Base-by-base conservation (phyloP, 64 coral and sea anemone species). In the Orbicella faveolata region DNA sequence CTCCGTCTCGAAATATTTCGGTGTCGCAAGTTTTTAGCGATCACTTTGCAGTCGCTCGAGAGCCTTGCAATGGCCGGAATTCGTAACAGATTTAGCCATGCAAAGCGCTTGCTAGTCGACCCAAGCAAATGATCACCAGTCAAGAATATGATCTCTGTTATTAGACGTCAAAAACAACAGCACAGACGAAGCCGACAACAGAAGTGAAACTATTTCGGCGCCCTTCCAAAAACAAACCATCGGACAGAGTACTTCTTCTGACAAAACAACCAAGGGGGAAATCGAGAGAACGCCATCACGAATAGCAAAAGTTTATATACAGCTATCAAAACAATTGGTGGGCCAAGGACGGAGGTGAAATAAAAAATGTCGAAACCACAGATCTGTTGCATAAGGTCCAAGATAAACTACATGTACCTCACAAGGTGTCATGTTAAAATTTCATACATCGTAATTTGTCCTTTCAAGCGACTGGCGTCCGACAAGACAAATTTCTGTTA, bases 111-210 rank as follows among this genome's bases (percentile, higher is more conserved):
- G 55, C 21, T 6, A 70, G 67, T 70, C 9, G 21, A 70, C 65
- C 17, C 65, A 21, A 23, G 65, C 67, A 70, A 26, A 70, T 18
- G 18, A 18, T 7, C 11, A 79, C 23, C 77, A 55, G 57, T 79
- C 51, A 18, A 37, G 21, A 85, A 70, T 52, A 8, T 26, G 65
- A 72, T 85, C 36, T 69, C 11, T 72, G 34, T 68, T 69, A 66
- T 73, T 72, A n/a, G 19, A 72, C 81, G 81, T 83, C 80, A 85
- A 66, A 78, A 73, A 52, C 81, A 68, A 83, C 63, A 67, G 34
- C 13, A 70, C 70, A 85, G 82, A 36, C 37, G 23, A 72, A 21
- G 82, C 82, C 82, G 82, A 44, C 82, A 83, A 53, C 63, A 84
- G 34, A 85, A 6, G 19, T 8, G 37, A 85, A 85, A n/a, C 72